Evolutionary conservation across 1,140 invertebrate species (phyloP).

Genomic region (Apolygus lucorum): DNA sequence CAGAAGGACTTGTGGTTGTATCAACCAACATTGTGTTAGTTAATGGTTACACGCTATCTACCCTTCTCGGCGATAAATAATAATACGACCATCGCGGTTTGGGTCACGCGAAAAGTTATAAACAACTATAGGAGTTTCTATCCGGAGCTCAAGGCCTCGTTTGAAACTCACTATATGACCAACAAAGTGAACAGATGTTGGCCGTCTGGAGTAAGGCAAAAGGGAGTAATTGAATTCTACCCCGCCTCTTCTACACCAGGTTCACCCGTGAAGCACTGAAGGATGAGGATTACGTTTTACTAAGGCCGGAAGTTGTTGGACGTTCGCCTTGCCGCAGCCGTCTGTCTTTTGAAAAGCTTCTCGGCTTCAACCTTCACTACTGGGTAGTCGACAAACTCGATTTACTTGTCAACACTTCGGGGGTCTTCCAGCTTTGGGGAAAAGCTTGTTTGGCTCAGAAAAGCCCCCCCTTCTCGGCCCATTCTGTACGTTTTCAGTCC

Average conservation of each 20-base stretch:
- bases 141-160: too few relatives aligned
- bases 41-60: too few relatives aligned
- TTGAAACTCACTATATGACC: constrained; percentile 8
- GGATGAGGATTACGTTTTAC: not conserved
- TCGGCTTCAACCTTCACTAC: not conserved
- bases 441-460: not conserved
- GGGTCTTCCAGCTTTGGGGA: not conserved
- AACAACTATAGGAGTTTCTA: too few relatives aligned
- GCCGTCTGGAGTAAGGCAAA: constrained; percentile 1
- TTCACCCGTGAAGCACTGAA: not conserved
- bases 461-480: not conserved
- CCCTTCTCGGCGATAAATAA: too few relatives aligned
- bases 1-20: too few relatives aligned
- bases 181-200: not conserved
- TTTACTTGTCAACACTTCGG: constrained; percentile 12
- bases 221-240: constrained; percentile 2
- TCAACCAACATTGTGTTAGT: too few relatives aligned
- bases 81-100: too few relatives aligned
- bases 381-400: constrained; percentile 5
- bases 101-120: too few relatives aligned
- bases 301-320: constrained; percentile 1
- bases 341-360: constrained; percentile 13
- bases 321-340: not conserved
- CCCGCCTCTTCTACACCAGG: too few relatives aligned
- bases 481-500: too few relatives aligned